Conservation (phyloP, 2,797 vertebrate species). For the Bradypodion ventrale region DNA sequence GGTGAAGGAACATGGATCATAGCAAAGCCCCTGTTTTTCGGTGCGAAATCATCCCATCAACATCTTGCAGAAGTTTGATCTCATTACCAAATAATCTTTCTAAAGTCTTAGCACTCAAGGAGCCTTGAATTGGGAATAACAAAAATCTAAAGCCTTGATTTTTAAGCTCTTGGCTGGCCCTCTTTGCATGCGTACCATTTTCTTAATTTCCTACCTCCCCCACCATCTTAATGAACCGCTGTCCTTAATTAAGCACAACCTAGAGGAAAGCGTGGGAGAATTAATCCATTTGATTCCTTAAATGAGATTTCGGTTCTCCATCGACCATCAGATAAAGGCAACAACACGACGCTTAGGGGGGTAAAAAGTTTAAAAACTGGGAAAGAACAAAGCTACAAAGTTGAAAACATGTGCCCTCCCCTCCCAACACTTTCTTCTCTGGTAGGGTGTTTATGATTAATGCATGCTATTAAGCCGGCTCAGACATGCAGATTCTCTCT, state of each 20-base stretch:
- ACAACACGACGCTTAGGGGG: background rate
- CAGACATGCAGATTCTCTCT: conserved; percentile 26
- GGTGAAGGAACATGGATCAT: no score
- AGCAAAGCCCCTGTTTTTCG: no score
- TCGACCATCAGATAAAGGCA: background rate
- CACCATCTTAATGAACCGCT: background rate
- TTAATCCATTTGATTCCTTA: conserved; percentile 19
- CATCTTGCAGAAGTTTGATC: no score
- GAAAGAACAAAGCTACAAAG: conserved; percentile 18
- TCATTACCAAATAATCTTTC: no score
- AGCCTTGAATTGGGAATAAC: background rate
- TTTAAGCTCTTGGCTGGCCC: background rate
- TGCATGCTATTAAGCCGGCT: conserved; percentile 15
- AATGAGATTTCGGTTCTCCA: background rate
- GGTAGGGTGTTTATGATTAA: conserved; percentile 41
- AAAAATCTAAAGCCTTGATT: background rate
- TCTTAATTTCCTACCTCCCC: background rate
- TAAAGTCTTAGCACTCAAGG: background rate
- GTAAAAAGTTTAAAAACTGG: background rate
- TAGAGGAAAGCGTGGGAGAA: background rate
- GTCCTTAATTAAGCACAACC: background rate
- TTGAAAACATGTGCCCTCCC: background rate
- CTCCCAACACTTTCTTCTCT: no score
- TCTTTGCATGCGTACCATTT: background rate
- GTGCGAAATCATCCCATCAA: no score